Conservation (phyloP, 2,888 invertebrate genomes). For the Allolobophora icterica region DNA sequence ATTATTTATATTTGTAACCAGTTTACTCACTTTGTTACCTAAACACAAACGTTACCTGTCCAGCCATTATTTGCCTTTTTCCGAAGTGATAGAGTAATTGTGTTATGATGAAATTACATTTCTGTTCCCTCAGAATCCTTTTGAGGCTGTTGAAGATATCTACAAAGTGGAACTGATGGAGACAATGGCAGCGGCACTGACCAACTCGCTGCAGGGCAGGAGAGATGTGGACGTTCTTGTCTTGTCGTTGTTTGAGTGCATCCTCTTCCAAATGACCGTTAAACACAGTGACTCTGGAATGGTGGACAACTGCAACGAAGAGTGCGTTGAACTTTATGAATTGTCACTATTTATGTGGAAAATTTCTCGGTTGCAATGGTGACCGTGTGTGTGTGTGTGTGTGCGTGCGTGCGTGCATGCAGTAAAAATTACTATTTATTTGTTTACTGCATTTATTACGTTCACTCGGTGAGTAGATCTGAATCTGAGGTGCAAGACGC, state of each 20-base stretch:
- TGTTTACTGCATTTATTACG: too few relatives aligned
- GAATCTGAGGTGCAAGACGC: too few relatives aligned
- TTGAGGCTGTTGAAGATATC: conserved; percentile 37
- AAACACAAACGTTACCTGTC: neutral
- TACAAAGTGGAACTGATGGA: conserved; percentile 35
- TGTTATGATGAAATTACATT: neutral
- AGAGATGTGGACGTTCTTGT: conserved; percentile 40
- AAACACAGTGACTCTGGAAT: conserved; percentile 38
- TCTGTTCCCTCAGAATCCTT: conserved; percentile 42
- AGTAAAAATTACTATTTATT: too few relatives aligned
- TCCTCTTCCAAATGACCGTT: conserved; percentile 40
- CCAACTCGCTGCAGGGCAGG: conserved; percentile 25
- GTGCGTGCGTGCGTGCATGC: too few relatives aligned
- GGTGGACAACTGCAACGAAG: conserved; percentile 34
- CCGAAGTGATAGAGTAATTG: neutral
- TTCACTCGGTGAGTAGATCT: too few relatives aligned
- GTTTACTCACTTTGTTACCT: neutral
- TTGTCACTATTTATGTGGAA: neutral
- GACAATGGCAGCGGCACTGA: conserved; percentile 11
- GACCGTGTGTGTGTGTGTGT: neutral
- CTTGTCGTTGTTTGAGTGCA: conserved; percentile 44
- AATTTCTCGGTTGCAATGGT: neutral
- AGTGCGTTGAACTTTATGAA: conserved; percentile 28
- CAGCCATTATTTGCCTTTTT: neutral
- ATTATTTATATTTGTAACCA: too few relatives aligned